Evolutionary conservation across 1,140 invertebrate genomes (phyloP).

Genomic region (Eubasilissa regina): DNA sequence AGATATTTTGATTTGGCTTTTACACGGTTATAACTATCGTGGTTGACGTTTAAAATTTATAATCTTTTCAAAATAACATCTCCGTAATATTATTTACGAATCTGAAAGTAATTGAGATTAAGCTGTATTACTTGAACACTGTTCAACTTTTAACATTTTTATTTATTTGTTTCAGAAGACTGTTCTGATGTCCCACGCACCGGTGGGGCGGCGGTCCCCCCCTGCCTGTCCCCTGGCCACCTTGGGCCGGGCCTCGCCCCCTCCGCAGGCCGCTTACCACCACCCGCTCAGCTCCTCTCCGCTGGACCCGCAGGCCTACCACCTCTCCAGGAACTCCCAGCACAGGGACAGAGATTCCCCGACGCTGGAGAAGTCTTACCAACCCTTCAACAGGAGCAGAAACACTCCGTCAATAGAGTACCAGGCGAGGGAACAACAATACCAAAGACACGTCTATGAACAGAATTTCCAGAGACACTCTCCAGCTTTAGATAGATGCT

Average conservation of each 20-base stretch:
- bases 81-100: too few species aligned
- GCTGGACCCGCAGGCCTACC: slow-evolving; percentile 67
- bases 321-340: slow-evolving; percentile 66
- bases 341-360: slow-evolving; percentile 58
- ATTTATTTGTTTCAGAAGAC: slow-evolving; percentile 50
- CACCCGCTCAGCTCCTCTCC: slow-evolving; percentile 68
- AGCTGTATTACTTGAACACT: too few species aligned
- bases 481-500: slow-evolving; percentile 57
- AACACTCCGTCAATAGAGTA: slow-evolving; percentile 56
- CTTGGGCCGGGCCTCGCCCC: slow-evolving; percentile 72
- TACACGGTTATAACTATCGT: too few species aligned
- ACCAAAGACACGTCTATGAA: slow-evolving; percentile 47
- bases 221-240: slow-evolving; percentile 75
- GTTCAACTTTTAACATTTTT: slow-evolving; percentile 14
- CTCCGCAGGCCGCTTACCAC: slow-evolving; percentile 66
- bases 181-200: slow-evolving; percentile 52
- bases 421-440: slow-evolving; percentile 48
- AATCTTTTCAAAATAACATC: too few species aligned
- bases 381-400: slow-evolving; percentile 44
- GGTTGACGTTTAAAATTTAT: too few species aligned
- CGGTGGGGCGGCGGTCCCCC: slow-evolving; percentile 61
- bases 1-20: too few species aligned
- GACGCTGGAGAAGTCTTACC: slow-evolving; percentile 57
- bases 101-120: too few species aligned
- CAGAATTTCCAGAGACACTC: slow-evolving; percentile 47